These are phyloP conservation scores for Oryctes rhinoceros DNA, from an alignment of 1,140 invertebrate species.

Conservation along the genomic window DNA sequence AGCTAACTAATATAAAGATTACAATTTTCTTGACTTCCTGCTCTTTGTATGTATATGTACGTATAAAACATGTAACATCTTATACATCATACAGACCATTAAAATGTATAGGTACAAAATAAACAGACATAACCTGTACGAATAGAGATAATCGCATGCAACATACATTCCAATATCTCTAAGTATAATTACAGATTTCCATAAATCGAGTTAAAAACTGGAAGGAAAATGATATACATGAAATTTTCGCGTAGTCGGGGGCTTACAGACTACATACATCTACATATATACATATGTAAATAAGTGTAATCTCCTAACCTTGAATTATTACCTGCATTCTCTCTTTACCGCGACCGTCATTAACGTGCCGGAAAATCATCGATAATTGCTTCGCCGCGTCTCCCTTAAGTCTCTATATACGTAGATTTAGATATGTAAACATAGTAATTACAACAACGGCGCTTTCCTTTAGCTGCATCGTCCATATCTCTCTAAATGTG, in stretches of 20 bases:
- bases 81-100: background rate
- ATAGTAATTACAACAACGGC: background rate
- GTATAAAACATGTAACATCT: no score
- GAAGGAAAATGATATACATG: background rate
- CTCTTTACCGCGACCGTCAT: background rate
- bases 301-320: background rate
- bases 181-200: background rate
- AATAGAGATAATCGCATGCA: background rate
- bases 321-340: constrained; percentile 10
- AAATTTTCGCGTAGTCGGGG: background rate
- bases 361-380: background rate
- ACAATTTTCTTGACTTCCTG: no score
- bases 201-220: background rate
- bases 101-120: background rate
- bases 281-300: no score
- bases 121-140: background rate
- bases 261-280: background rate
- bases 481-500: background rate
- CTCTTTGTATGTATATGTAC: no score
- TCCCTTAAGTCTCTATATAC: background rate
- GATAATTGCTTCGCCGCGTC: background rate
- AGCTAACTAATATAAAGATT: no score
- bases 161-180: background rate
- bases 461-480: background rate
- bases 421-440: background rate